Base-by-base conservation (phyloP, 2,888 invertebrate genomes). In the Hypomecis atomaria region DNA sequence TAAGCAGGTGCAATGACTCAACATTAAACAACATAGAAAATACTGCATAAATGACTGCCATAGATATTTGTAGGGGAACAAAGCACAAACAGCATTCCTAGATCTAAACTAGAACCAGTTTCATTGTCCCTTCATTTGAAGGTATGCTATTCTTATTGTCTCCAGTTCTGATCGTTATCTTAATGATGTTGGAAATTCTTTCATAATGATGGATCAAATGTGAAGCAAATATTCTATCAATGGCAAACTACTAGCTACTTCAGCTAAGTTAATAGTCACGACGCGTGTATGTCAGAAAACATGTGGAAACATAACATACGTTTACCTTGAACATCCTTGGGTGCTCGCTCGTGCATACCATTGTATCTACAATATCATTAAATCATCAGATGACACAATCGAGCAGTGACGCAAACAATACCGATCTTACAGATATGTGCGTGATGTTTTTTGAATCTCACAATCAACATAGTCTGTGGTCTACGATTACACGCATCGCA, bases 131-230 rank as follows among this genome's bases (percentile, higher is more conserved):
- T 65, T 65, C 60, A 44, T 53, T 55, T 40, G 48, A 38, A 49
- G 44, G 44, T 50, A 42, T 50, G 23, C 45, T 57, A 49, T 52
- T 40, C 33, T 23, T 40, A 52, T 47, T 52, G 56, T 56, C 10
- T 64, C 6, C 13, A 11, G 40, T 40, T 38, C 44, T 5, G 64
- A 65, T 67, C 49, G 49, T 63, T 66, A 71, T 70, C 67, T 23
- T 10, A 11, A 23, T 63, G 67, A 67, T 67, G 53, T 49, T 48
- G n/a, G 34, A 57, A 59, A 65, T 67, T 70, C 66, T 50, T 62
- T 59, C 50, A 57, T 66, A 59, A 66, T 67, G 59, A 66, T 62
- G 6, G 38, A 10, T 37, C 40, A 33, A 40, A 8, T 40, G 40
- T 40, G 7, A 40, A 7, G 8, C 8, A 10, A 7, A 40, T 23